Evolutionary conservation across 2,797 vertebrate species (phyloP), one percentile per base, ranked within the genome.

Genomic region (Sebastes dallii): DNA sequence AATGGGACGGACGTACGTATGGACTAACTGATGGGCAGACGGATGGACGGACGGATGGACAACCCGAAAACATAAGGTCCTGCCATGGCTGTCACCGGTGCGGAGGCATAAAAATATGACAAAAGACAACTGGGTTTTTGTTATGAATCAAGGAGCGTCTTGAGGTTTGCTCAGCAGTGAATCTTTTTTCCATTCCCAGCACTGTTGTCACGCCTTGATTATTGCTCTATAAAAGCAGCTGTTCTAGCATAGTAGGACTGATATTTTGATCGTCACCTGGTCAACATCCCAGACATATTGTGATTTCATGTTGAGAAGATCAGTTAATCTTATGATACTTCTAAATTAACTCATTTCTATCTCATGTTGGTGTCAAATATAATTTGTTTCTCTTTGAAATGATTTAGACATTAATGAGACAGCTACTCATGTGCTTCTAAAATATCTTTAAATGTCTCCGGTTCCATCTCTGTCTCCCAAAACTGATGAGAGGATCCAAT

Each of bases 401-500:
- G 5, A 42, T 55, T 54, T 8, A 29, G 5, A 34, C 32, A 58
- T 2, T 10, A 34, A 64, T 36, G 12, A 76, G 54, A 52, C n/a
- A 66, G 32, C 55, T 20, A 52, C 3, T 20, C 10, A 12, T 42
- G 14, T 42, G 12, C 50, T 10, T 66, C 36, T 64, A 14, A 56
- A 42, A 52, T 24, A 18, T 24, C 22, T 27, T 56, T 4, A 18
- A 22, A 25, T 52, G 32, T 62, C 1, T 69, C 56, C 36, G 11
- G 30, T 39, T 66, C 24, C 30, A 36, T 72, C 11, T 80, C 34
- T 77, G 30, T 59, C 22, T 80, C 32, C 66, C 16, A 65, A 60
- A 75, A 75, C 55, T 16, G 65, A 78, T 77, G n/a, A 68, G 13
- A 58, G 18, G 59, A 67, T 78, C 52, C 56, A 68, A 34, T 77